A percentile compares a stretch with the other conserved stretches of the same genome.
These are phyloP conservation scores for Gortyna flavago DNA, from an alignment of 2,888 invertebrate species.

Conservation along the genomic window DNA sequence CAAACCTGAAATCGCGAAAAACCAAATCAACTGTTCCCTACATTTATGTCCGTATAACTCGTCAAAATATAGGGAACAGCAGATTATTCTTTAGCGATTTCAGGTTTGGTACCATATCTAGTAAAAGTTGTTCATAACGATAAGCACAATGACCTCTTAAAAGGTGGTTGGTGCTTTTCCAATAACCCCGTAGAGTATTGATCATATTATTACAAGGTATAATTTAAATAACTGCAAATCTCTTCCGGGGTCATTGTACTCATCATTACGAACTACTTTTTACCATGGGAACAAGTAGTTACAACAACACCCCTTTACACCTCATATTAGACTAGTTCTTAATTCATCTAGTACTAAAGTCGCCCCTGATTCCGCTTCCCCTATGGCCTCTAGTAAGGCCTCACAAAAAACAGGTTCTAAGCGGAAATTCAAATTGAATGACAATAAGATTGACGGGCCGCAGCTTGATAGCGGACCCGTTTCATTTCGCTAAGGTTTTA, in stretches of 20 bases:
- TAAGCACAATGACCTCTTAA: no score
- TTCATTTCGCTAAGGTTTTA: conserved; percentile 81
- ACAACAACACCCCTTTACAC: no score
- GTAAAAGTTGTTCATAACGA: no score
- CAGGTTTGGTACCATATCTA: no score
- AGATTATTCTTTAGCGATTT: no score
- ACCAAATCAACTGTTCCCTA: no score
- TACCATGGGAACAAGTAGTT: neutral
- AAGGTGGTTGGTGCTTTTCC: no score
- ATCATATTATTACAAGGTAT: neutral
- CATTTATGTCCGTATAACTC: no score
- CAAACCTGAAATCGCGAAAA: no score
- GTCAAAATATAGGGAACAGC: no score
- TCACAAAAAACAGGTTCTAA: conserved; percentile 82
- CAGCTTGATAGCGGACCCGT: conserved; percentile 83
- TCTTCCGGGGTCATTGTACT: neutral
- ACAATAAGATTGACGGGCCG: conserved; percentile 88
- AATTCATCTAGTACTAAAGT: neutral
- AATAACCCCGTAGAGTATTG: no score
- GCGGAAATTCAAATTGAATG: conserved; percentile 89
- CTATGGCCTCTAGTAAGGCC: conserved; percentile 68
- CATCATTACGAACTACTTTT: neutral
- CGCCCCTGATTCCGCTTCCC: conserved; percentile 58
- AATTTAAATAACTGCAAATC: neutral
- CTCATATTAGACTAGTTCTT: neutral